A percentile compares a stretch with the other conserved stretches of the same genome.
Evolutionary conservation across 2,888 invertebrate genomes (phyloP).

Genomic region (Fragum whitleyi): DNA sequence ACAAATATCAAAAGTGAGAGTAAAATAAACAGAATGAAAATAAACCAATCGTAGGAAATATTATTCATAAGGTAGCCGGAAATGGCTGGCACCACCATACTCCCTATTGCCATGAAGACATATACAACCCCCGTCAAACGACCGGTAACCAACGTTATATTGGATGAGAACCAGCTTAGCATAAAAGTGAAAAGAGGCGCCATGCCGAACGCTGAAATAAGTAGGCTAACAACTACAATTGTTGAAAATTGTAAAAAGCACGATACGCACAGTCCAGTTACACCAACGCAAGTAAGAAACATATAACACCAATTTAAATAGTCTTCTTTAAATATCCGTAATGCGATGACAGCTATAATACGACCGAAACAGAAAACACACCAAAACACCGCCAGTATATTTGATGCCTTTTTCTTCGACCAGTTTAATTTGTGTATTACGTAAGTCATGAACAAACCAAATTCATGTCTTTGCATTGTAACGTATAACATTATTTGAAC

Average conservation of each 20-base stretch:
- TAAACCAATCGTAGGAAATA: background rate
- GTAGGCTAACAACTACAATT: background rate
- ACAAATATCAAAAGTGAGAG: background rate
- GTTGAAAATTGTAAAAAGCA: background rate
- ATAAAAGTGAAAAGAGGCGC: slow-evolving; percentile 6
- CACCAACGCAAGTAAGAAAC: background rate
- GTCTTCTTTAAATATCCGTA: background rate
- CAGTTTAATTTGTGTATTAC: background rate
- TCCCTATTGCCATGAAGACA: slow-evolving; percentile 13
- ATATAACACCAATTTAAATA: background rate
- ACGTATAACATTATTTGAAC: slow-evolving; percentile 12
- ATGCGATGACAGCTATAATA: background rate
- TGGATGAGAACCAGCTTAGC: slow-evolving; percentile 4
- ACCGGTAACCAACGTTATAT: background rate
- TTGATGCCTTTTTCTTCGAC: slow-evolving; percentile 2
- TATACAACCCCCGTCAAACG: slow-evolving; percentile 5
- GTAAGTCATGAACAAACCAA: slow-evolving; percentile 14
- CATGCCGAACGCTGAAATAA: slow-evolving; percentile 7
- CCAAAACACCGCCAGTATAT: slow-evolving; percentile 6
- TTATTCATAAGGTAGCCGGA: slow-evolving; percentile 5
- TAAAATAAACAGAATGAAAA: background rate
- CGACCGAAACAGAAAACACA: slow-evolving; percentile 8
- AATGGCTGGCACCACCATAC: slow-evolving; percentile 2
- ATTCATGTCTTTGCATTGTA: slow-evolving; percentile 15
- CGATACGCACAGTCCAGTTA: background rate